Evolutionary conservation across 2,888 invertebrate genomes (phyloP).

Genomic region (Mythimna vitellina): DNA sequence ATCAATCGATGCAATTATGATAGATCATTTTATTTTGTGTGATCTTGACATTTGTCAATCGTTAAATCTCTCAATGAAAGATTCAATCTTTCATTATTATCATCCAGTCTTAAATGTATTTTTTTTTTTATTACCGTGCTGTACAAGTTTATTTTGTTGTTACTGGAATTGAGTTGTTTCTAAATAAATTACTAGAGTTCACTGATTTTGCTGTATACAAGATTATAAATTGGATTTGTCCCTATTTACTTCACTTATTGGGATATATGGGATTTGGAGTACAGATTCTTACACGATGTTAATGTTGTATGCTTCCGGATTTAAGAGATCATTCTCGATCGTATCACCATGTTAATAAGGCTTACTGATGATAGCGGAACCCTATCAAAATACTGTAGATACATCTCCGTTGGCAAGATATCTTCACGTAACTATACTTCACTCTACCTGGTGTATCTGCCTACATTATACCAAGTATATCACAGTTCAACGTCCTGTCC

Average conservation of each 20-base stretch:
- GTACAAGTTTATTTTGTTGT: neutral
- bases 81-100: neutral
- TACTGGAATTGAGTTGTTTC: neutral
- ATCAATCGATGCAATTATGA: neutral
- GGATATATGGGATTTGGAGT: neutral
- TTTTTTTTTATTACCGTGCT: neutral
- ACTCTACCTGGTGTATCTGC: neutral
- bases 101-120: neutral
- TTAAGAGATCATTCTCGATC: neutral
- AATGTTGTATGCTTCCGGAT: slow-evolving; percentile 6
- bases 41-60: slow-evolving; percentile 4
- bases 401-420: neutral
- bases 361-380: neutral
- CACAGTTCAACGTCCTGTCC: slow-evolving; percentile 40
- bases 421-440: neutral
- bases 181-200: neutral
- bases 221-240: slow-evolving; percentile 20
- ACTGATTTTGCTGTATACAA: slow-evolving; percentile 1
- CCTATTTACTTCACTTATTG: slow-evolving; percentile 6
- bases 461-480: neutral
- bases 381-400: slow-evolving; percentile 12
- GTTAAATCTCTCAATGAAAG: too few species aligned
- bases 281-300: neutral
- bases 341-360: neutral
- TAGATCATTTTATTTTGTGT: neutral